Evolutionary conservation across 35 echinoderm and acorn worm genomes (phyloP), one percentile per base, ranked within the genome.

Genomic region (Amphiura filiformis): DNA sequence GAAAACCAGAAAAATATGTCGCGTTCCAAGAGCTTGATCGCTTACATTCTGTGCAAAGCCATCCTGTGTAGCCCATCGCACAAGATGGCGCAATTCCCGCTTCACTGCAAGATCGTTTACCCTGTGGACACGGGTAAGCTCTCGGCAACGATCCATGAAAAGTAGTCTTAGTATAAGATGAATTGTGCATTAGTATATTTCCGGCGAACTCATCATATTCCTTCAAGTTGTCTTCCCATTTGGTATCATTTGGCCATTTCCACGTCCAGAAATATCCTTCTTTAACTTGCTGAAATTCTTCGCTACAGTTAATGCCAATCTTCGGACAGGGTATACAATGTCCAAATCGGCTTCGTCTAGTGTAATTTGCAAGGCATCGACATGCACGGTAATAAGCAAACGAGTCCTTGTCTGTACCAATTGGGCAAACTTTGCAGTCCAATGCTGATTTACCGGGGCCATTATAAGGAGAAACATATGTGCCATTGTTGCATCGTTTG

Each of bases 351-450:
- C 84, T 56, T 18, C 32, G 44, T 57, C 90, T 31, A 52, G 77
- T 80, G 52, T 91, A 81, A 31, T 86, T 86, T 1, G 80, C 77
- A 18, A 91, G 76, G 76, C 90, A 91, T 0, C 49, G 47, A 91
- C 90, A 91, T 30, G 90, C 90, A n/a, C 90, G 76, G 32, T 85
- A 86, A 34, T 81, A 82, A 20, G 90, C 83, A 39, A 39, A 13
- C 0, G n/a, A n/a, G 20, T 17, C 17, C 28, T 86, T 91, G 35
- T 91, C 40, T 1, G 90, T 91, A 61, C 90, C 90, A 20, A 35
- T 65, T 32, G 90, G 90, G 42, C 90, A 91, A 23, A 91, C 90
- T 4, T 31, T 11, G 22, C 90, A 91, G 36, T 84, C 84, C 32
- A 61, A 31, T 22, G 84, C 33, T 35, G 17, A 36, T 13, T 22